Evolutionary conservation across 2,113 vertebrate genomes (phyloP), one percentile per base, ranked within the genome.

Genomic region (Anguilla japonica): DNA sequence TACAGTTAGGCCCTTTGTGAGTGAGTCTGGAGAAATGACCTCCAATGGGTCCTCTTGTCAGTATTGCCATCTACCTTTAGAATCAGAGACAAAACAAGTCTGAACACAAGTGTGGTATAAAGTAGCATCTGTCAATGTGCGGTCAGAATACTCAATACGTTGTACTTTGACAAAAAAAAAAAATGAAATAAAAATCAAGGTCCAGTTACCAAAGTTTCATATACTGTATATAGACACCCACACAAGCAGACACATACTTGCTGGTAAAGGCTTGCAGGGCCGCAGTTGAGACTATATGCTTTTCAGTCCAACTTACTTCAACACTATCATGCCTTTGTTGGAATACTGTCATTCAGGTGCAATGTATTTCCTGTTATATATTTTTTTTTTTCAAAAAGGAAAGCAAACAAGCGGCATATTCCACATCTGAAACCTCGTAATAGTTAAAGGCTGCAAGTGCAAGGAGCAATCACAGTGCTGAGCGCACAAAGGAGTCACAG

Each of bases 381-480:
- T 71, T 26, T 18, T 71, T 8, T 40, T 41, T 71, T 26, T 18
- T 71, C 2, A 20, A 50, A 43, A 75, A 34, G 2, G 2, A 3
- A 75, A 75, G 71, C 13, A 67, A 67, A 67, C 34, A 75, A 75
- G n/a, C 16, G 5, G 26, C 71, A 34, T 75, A n/a, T 13, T 34
- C 71, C 34, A 5, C 26, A 0, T 34, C 71, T 29, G 71, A 75
- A 75, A n/a, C 71, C n/a, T 79, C 20, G 34, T 79, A 41, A 29
- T 41, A 60, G 57, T 56, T 63, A 87, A 53, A 89, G 91, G 90
- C 91, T 92, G 94, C 94, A 95, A 34, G 95, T 95, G 95, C 95
- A 94, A 91, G 87, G 88, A 91, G 88, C 88, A 91, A 90, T 95
- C 91, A 91, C 87, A 90, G 90, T 88, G 63, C 53, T 41, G 88